phyloP scores from a whole-genome alignment of 2,113 vertebrate species.

The Stegastes partitus region DNA sequence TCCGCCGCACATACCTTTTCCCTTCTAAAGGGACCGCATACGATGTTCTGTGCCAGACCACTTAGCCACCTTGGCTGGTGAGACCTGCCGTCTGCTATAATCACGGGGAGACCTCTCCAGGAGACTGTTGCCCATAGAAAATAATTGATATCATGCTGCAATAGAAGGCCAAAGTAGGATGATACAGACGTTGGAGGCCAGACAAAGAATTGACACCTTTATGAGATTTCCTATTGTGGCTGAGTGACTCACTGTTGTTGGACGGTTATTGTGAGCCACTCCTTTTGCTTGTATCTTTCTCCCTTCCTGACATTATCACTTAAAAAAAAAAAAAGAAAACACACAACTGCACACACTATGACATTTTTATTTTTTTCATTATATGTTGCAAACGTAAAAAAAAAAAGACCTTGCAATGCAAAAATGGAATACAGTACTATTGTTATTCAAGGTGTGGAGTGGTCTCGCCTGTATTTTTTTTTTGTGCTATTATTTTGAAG shows the following conservation, averaged over 20 bases:
- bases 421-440: neutral
- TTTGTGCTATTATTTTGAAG: neutral
- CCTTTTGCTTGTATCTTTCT: neutral
- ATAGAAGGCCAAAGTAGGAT: slow-evolving; percentile 31
- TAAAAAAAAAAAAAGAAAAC: too few relatives aligned
- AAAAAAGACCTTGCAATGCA: neutral
- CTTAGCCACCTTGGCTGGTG: slow-evolving; percentile 42
- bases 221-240: slow-evolving; percentile 37
- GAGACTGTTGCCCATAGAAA: slow-evolving; percentile 35
- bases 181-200: slow-evolving; percentile 36
- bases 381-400: neutral
- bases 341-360: neutral
- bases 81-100: slow-evolving; percentile 36
- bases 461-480: neutral
- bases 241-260: slow-evolving; percentile 23
- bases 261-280: slow-evolving; percentile 16
- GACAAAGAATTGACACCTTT: slow-evolving; percentile 44
- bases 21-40: slow-evolving; percentile 7
- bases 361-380: neutral
- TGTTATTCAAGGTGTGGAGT: neutral
- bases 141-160: slow-evolving; percentile 54
- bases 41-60: slow-evolving; percentile 48
- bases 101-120: slow-evolving; percentile 35
- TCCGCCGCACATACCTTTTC: slow-evolving; percentile 3
- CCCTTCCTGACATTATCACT: neutral